Evolutionary conservation across 2,888 invertebrate genomes (phyloP).

Genomic region (Antheraea assamensis): DNA sequence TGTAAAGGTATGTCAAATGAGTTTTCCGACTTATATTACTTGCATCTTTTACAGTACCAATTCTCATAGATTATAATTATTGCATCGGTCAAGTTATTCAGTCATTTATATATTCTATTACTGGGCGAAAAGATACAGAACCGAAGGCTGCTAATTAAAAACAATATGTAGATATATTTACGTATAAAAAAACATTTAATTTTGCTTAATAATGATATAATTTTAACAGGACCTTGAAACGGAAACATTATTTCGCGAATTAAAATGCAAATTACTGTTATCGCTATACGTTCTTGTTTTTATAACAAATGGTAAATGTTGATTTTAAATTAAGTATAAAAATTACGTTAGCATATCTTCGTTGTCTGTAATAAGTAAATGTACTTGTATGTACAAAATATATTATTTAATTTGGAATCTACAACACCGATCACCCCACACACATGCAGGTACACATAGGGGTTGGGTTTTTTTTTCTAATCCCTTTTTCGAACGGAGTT

Average conservation of each 20-base stretch:
- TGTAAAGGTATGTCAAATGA: too few relatives aligned
- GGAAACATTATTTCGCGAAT: not conserved
- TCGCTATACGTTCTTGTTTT: not conserved
- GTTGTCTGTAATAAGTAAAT: not conserved
- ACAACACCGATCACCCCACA: too few relatives aligned
- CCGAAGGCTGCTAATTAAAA: not conserved
- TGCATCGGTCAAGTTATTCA: too few relatives aligned
- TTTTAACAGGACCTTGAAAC: not conserved
- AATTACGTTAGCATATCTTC: not conserved
- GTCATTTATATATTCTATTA: not conserved
- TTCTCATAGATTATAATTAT: too few relatives aligned
- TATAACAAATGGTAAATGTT: not conserved
- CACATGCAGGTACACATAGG: too few relatives aligned
- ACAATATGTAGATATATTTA: not conserved
- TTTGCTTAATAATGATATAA: not conserved
- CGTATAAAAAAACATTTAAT: not conserved
- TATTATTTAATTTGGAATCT: too few relatives aligned
- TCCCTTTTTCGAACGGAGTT: too few relatives aligned
- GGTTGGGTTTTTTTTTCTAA: too few relatives aligned
- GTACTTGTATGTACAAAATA: too few relatives aligned
- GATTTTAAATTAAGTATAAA: not conserved
- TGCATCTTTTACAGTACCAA: too few relatives aligned
- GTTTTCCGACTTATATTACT: too few relatives aligned
- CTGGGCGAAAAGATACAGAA: not conserved
- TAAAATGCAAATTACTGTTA: conserved; percentile 2